These are phyloP conservation scores for Oreotrochilus melanogaster DNA, from an alignment of 2,113 vertebrate genomes.

Conservation along the genomic window DNA sequence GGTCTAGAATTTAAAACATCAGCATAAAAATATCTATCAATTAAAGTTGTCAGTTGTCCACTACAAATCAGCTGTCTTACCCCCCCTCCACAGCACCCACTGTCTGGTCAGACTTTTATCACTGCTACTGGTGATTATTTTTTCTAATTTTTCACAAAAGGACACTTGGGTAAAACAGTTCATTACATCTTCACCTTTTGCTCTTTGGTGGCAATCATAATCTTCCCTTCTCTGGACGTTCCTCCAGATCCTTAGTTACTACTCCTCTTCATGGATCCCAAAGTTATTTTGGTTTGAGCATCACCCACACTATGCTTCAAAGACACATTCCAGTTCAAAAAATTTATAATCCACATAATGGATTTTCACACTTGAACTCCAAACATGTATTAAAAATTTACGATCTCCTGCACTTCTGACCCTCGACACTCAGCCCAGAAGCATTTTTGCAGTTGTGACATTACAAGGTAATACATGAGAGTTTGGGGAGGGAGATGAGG, in stretches of 20 bases:
- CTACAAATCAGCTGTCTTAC: slow-evolving; percentile 13
- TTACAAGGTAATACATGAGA: background rate
- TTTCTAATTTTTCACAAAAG: slow-evolving; percentile 48
- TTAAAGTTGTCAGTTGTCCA: background rate
- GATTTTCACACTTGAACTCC: slow-evolving; percentile 66
- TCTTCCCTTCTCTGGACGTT: background rate
- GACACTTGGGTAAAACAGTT: slow-evolving; percentile 45
- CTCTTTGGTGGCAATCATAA: background rate
- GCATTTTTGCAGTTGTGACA: background rate
- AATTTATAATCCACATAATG: slow-evolving; percentile 48
- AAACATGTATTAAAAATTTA: slow-evolving; percentile 58
- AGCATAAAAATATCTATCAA: slow-evolving; percentile 43
- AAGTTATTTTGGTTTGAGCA: slow-evolving; percentile 18
- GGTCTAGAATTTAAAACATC: slow-evolving; percentile 18
- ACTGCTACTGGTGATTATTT: slow-evolving; percentile 35
- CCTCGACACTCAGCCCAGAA: background rate
- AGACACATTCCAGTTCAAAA: slow-evolving; percentile 24
- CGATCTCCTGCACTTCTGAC: slow-evolving; percentile 14
- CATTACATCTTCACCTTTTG: slow-evolving; percentile 61
- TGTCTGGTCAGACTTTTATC: slow-evolving; percentile 32
- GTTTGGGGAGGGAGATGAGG: background rate
- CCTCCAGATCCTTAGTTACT: slow-evolving; percentile 13
- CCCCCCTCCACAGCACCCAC: background rate
- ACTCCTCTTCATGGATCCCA: background rate
- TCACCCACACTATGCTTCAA: background rate